Percentiles rank a stretch among this genome's conserved stretches.
Conservation (phyloP, 2,113 vertebrate genomes). For the Rhinichthys klamathensis region DNA sequence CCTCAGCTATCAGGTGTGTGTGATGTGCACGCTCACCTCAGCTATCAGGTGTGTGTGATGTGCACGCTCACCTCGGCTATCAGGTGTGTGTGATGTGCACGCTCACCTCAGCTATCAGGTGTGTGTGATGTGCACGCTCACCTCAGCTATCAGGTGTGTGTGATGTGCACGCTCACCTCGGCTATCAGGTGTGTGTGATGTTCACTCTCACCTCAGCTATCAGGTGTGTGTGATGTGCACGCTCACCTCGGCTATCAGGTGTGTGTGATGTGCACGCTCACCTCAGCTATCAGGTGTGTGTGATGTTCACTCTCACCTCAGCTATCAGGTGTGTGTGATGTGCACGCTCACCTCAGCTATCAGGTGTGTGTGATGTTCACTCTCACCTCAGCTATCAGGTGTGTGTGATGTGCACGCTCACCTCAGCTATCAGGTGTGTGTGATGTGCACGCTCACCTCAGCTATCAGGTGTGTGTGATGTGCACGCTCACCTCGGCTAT, state of each 20-base stretch:
- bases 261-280: constrained; percentile 82
- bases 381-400: constrained; percentile 71
- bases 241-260: constrained; percentile 72
- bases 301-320: constrained; percentile 78
- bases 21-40: constrained; percentile 78
- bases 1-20: constrained; percentile 72
- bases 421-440: constrained; percentile 72
- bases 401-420: constrained; percentile 82
- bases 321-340: constrained; percentile 77
- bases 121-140: constrained; percentile 82
- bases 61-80: constrained; percentile 75
- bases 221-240: constrained; percentile 77
- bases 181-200: constrained; percentile 77
- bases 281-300: constrained; percentile 72
- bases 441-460: constrained; percentile 78
- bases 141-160: constrained; percentile 72
- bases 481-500: constrained; percentile 75
- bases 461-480: constrained; percentile 77
- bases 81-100: constrained; percentile 77
- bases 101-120: constrained; percentile 71
- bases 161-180: constrained; percentile 80
- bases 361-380: constrained; percentile 77
- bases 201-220: constrained; percentile 74
- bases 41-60: constrained; percentile 77
- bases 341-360: constrained; percentile 74